A percentile compares a stretch with the other conserved stretches of the same genome.
phyloP scores from a whole-genome alignment of 2,888 invertebrate species.

The Sinelater perroti region DNA sequence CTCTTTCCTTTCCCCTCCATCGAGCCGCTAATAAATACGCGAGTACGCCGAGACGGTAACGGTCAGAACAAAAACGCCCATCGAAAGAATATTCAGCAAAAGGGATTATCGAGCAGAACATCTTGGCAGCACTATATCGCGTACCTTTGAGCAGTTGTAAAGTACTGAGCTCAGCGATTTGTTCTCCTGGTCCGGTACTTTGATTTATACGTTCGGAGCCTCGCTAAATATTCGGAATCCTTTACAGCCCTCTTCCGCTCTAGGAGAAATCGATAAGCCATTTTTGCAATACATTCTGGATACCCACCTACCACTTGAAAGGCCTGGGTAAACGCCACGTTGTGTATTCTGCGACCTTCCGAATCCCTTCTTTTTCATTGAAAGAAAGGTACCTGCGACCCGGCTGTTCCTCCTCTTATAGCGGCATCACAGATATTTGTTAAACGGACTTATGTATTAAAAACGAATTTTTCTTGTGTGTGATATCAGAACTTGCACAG shows the following conservation, averaged over 20 bases:
- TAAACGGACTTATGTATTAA: too few species aligned
- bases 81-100: constrained; percentile 25
- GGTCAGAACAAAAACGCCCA: constrained; percentile 25
- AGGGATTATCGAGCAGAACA: constrained; percentile 40
- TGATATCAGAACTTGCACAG: too few species aligned
- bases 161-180: constrained; percentile 57
- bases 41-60: constrained; percentile 13
- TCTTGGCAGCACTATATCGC: constrained; percentile 33
- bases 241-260: constrained; percentile 51
- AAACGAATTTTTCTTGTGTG: too few species aligned
- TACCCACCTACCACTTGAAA: constrained; percentile 20
- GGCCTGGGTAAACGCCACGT: constrained; percentile 9
- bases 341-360: too few species aligned
- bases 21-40: constrained; percentile 13
- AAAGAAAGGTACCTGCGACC: too few species aligned
- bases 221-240: constrained; percentile 58
- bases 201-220: constrained; percentile 57
- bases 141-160: constrained; percentile 48
- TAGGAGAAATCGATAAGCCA: constrained; percentile 48
- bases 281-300: constrained; percentile 41
- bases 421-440: too few species aligned
- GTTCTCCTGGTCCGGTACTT: constrained; percentile 52
- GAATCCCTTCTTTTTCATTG: too few species aligned
- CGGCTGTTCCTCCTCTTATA: too few species aligned
- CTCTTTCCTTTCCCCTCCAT: constrained; percentile 4